Evolutionary conservation across 2,888 invertebrate species (phyloP), one percentile per base, ranked within the genome.

Genomic region (Caenorhabditis macrosperma): DNA sequence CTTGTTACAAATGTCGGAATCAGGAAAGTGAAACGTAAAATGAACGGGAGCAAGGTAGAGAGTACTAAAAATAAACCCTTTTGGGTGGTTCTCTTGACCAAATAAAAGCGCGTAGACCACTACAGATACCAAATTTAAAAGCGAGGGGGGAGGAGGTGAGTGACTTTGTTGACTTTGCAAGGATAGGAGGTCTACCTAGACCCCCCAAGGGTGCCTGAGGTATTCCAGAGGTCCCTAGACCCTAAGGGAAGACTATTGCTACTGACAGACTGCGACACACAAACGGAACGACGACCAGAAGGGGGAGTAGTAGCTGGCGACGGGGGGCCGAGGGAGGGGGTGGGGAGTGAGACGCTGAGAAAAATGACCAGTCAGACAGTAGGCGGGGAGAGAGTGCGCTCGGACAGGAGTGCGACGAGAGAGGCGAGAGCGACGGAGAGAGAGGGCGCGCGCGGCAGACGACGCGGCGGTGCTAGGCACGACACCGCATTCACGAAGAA

Each of bases 391-490:
- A 50, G 7, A 63, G 54, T 38, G 24, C 38, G 6, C 10, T 35
- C 57, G 57, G 38, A 33, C 57, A 20, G 20, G 33, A 33, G 33
- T 17, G 55, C 55, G 20, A 2, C 7, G 15, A 59, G 77, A 67
- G 66, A 75, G 41, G 60, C 59, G 20, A 15, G 60, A 52, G 41
- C 41, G 54, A 60, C 9, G 24, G 22, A 26, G 68, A 59, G 48
- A 50, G n/a, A n/a, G n/a, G n/a, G n/a, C n/a, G n/a, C n/a, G n/a
- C n/a, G 44, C 17, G 61, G 6, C 12, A 17, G 46, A 55, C 35
- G 17, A 7, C 6, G 7, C 33, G 12, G 38, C 60, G 69, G 77
- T 71, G 66, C 77, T 78, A 64, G 77, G 77, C 77, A 77, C 78
- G 71, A 63, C 72, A 59, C 75, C 33, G 28, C 41, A 41, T 38